A percentile compares a stretch with the other conserved stretches of the same genome.
phyloP scores from a whole-genome alignment of 2,888 invertebrate genomes.

The Pinctada fucata region DNA sequence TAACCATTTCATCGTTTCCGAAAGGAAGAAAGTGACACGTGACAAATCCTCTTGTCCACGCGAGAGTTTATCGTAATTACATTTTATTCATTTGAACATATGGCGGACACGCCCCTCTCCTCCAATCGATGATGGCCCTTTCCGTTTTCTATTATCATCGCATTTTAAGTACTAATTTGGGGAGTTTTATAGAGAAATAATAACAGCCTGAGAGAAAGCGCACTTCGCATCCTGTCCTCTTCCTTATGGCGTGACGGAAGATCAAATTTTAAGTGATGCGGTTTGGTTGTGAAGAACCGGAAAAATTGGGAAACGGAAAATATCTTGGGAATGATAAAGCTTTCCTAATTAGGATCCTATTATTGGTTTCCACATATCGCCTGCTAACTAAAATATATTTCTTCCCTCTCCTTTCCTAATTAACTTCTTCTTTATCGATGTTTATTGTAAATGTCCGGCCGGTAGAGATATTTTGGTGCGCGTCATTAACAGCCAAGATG shows the following conservation, averaged over 20 bases:
- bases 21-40: conserved; percentile 9
- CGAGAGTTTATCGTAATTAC: conserved; percentile 27
- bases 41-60: conserved; percentile 18
- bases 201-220: not conserved
- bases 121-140: conserved; percentile 10
- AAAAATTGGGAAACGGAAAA: not conserved
- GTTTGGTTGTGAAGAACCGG: conserved; percentile 2
- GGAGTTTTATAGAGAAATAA: not conserved
- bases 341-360: not conserved
- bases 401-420: too few species aligned
- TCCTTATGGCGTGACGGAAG: not conserved
- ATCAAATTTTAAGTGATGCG: conserved; percentile 7
- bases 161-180: conserved; percentile 25
- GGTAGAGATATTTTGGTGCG: too few species aligned
- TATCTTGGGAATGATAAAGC: not conserved
- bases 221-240: not conserved
- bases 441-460: too few species aligned
- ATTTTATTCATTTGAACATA: conserved; percentile 33
- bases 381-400: too few species aligned
- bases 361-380: not conserved
- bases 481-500: too few species aligned
- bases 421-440: too few species aligned
- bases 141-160: conserved; percentile 24
- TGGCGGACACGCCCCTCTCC: conserved; percentile 21
- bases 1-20: not conserved